These are phyloP conservation scores for Encarsia formosa DNA, from an alignment of 2,888 invertebrate genomes.

Conservation along the genomic window DNA sequence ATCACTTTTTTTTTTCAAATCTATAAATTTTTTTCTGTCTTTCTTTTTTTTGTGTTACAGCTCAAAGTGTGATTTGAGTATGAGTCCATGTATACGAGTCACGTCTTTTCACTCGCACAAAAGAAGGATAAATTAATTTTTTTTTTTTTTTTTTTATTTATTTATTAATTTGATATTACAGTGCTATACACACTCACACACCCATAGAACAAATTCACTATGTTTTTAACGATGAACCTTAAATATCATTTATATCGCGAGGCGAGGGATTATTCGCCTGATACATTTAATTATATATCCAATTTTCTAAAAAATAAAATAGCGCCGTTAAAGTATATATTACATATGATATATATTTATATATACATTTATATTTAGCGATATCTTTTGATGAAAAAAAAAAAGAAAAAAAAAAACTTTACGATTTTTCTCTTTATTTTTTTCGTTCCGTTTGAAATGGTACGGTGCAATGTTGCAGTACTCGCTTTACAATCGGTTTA, in stretches of 20 bases:
- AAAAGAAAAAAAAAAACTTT: constrained; percentile 7
- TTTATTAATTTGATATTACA: constrained; percentile 8
- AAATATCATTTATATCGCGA: constrained; percentile 9
- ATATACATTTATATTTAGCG: background rate
- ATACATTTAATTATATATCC: constrained; percentile 29
- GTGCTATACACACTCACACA: constrained; percentile 21
- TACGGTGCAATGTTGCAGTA: constrained; percentile 22
- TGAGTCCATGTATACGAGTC: no score
- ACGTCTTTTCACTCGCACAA: no score
- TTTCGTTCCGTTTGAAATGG: constrained; percentile 17
- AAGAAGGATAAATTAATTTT: no score
- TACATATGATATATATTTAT: constrained; percentile 6
- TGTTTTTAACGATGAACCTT: constrained; percentile 16
- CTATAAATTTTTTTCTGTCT: no score
- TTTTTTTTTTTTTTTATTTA: no score
- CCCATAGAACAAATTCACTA: constrained; percentile 23
- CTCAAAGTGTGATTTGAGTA: no score
- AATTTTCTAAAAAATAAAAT: constrained; percentile 30
- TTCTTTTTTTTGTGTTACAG: no score
- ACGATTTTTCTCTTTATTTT: constrained; percentile 4
- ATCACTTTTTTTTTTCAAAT: constrained; percentile 3
- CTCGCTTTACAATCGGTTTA: constrained; percentile 14
- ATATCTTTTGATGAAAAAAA: constrained; percentile 11
- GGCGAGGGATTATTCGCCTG: constrained; percentile 49
- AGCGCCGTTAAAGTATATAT: constrained; percentile 20